phyloP scores from a whole-genome alignment of 2,888 invertebrate species.

The Iphiclides podalirius region DNA sequence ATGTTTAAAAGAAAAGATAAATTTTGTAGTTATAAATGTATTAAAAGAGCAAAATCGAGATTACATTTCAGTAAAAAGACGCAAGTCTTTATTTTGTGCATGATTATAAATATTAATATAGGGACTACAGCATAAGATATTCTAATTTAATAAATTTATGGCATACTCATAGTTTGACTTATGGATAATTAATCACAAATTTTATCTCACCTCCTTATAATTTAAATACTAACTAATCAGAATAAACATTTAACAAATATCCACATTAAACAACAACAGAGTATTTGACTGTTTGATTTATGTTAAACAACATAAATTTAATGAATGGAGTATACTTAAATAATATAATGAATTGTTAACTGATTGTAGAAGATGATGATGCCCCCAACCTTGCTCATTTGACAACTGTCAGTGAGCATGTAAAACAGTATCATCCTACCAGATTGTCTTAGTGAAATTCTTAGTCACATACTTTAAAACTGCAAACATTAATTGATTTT shows the following conservation, averaged over 20 bases:
- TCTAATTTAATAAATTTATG: conserved; percentile 26
- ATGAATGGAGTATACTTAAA: too few relatives aligned
- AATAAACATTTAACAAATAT: conserved; percentile 10
- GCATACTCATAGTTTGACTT: conserved; percentile 25
- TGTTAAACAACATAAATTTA: not conserved
- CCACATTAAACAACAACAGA: conserved; percentile 8
- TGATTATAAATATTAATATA: conserved; percentile 29
- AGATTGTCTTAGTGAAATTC: too few relatives aligned
- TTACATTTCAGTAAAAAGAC: conserved; percentile 50
- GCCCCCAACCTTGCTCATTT: too few relatives aligned
- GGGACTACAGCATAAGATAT: conserved; percentile 25
- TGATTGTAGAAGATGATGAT: too few relatives aligned
- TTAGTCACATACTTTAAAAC: too few relatives aligned
- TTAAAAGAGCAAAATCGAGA: conserved; percentile 70
- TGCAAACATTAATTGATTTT: too few relatives aligned
- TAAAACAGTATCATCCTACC: too few relatives aligned
- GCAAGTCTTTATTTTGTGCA: conserved; percentile 45
- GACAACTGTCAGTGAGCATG: too few relatives aligned
- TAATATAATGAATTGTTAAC: too few relatives aligned
- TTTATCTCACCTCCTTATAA: conserved; percentile 17
- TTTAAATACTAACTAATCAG: conserved; percentile 19
- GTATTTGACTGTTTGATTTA: not conserved
- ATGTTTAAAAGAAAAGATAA: conserved; percentile 28
- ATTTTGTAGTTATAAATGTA: conserved; percentile 66
- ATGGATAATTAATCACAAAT: conserved; percentile 19